phyloP scores from a whole-genome alignment of 2,113 vertebrate species.

The Cyphomyrus plagiostoma region DNA sequence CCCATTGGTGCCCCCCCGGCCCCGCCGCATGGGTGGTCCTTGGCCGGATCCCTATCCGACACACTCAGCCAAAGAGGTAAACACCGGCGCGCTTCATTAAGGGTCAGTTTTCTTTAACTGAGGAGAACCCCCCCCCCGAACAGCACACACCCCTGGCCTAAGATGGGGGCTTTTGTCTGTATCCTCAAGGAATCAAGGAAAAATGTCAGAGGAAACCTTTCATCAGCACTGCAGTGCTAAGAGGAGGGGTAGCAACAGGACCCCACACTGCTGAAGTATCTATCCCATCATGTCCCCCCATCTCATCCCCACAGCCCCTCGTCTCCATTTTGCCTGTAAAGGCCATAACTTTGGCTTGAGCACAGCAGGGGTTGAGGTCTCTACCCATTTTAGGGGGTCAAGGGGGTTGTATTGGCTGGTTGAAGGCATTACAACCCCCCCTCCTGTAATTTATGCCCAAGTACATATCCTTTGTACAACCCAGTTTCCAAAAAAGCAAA shows the following conservation, averaged over 20 bases:
- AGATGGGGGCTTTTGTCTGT: conserved; percentile 10
- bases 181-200: conserved; percentile 11
- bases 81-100: conserved; percentile 16
- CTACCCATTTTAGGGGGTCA: too few species aligned
- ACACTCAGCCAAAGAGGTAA: background rate
- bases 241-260: background rate
- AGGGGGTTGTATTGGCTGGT: too few species aligned
- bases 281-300: background rate
- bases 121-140: too few species aligned
- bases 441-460: too few species aligned
- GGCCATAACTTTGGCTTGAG: background rate
- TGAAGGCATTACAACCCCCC: too few species aligned
- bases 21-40: conserved; percentile 17
- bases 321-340: background rate
- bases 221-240: background rate
- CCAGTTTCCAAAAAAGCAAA: too few species aligned
- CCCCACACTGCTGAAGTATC: background rate
- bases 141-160: background rate
- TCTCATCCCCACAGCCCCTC: background rate
- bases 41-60: background rate
- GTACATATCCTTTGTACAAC: too few species aligned
- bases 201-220: conserved; percentile 7
- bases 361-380: too few species aligned
- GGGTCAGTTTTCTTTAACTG: background rate
- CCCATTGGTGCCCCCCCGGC: background rate